Evolutionary conservation across 2,797 vertebrate species (phyloP).

Genomic region (Tarsius wallacei): DNA sequence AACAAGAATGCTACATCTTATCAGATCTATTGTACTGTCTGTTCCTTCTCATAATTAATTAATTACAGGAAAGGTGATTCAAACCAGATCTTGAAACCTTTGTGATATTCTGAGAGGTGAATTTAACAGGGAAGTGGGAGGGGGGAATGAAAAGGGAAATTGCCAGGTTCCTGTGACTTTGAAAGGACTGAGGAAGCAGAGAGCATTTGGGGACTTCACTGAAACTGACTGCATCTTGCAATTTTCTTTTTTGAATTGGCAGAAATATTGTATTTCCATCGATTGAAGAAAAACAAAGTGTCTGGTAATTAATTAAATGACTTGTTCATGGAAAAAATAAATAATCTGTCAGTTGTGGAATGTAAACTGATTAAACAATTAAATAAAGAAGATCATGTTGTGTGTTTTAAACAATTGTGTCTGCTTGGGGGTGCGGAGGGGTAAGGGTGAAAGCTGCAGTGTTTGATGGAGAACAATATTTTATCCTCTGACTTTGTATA

Average conservation of each 20-base stretch:
- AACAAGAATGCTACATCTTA: conserved; percentile 87
- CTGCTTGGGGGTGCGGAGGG: conserved; percentile 64
- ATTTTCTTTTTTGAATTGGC: conserved; percentile 89
- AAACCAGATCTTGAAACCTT: conserved; percentile 82
- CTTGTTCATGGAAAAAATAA: conserved; percentile 92
- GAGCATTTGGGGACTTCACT: conserved; percentile 84
- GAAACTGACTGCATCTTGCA: conserved; percentile 87
- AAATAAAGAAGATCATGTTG: conserved; percentile 92
- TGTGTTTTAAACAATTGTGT: conserved; percentile 90
- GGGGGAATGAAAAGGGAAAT: conserved; percentile 83
- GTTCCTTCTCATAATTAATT: conserved; percentile 88
- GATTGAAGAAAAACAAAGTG: conserved; percentile 89
- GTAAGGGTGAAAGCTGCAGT: not conserved
- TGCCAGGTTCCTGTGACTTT: conserved; percentile 82
- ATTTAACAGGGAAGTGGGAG: conserved; percentile 77
- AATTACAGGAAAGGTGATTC: conserved; percentile 87
- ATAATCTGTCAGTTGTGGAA: conserved; percentile 93
- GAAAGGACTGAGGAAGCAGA: conserved; percentile 82
- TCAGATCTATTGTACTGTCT: conserved; percentile 88
- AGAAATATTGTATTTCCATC: conserved; percentile 91
- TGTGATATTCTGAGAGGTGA: conserved; percentile 80
- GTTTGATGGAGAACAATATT: not conserved
- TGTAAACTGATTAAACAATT: conserved; percentile 94
- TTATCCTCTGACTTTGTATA: not conserved
- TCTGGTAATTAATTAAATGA: conserved; percentile 93